Base-by-base conservation (phyloP, 2,888 invertebrate genomes). In the Neelides folsomi region DNA sequence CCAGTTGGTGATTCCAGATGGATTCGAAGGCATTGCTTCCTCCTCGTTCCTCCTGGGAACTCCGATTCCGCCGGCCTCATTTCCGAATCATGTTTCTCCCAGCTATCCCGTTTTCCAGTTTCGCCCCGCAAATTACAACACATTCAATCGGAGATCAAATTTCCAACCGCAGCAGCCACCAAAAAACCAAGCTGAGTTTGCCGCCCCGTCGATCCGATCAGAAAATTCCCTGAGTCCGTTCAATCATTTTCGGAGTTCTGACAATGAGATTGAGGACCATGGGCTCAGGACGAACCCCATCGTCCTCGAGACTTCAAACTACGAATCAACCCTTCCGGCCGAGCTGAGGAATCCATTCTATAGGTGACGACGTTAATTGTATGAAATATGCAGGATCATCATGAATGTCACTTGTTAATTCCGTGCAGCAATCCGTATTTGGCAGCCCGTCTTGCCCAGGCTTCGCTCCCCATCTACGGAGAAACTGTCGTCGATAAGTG, bases 291-390 rank as follows among this genome's bases (percentile, higher is more conserved):
- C 43, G 2, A 55, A 58, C 46, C 46, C 56, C 8, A 57, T 59
- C 6, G 62, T 64, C 2, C 56, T 55, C 1, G 55, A 56, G 34
- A 55, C 59, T 5, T 42, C 54, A 1, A 52, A 55, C 1, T 60
- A 52, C 44, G 64, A 64, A 27, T 51, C 58, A 9, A 56, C 50
- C 20, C 51, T 64, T 10, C 64, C 64, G 10, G 49, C 45, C 34
- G 41, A 53, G n/a, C 40, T 60, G 9, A 51, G 57, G 46, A 64
- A 63, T 56, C 60, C 56, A n/a, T 64, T 64, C 54, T 64, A 64
- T 54, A 62, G 54, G 64, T 64, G 16, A 35, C 20, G 12, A n/a
- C 18, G 36, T 8, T 42, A 42, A 13, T 19, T n/a, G 15, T 40
- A 16, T n/a, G 15, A 42, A 19, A 12, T 42, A 19, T 15, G 16